phyloP scores from a whole-genome alignment of 2,888 invertebrate species.

The Hartigia nigra region DNA sequence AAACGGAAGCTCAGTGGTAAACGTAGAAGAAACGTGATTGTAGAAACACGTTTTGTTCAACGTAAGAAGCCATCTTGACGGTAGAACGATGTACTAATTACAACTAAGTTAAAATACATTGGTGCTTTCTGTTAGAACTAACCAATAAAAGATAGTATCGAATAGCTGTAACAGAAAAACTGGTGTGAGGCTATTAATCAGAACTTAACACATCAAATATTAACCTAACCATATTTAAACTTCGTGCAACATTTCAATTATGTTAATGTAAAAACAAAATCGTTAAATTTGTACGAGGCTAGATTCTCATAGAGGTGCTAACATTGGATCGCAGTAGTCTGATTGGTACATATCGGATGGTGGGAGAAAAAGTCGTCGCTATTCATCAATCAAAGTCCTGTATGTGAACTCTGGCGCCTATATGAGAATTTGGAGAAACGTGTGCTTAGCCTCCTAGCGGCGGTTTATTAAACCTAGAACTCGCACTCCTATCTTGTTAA shows the following conservation, averaged over 20 bases:
- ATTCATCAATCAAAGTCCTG: no score
- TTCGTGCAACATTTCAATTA: neutral
- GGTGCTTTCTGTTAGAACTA: neutral
- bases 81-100: neutral
- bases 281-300: neutral
- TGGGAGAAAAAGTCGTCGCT: no score
- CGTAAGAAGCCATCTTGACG: neutral
- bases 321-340: no score
- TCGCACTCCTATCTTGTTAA: neutral
- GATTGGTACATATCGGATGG: no score
- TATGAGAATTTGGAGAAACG: no score
- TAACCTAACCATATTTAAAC: neutral
- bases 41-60: neutral
- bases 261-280: neutral
- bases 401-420: no score
- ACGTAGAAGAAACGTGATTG: neutral
- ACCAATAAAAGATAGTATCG: neutral
- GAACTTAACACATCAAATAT: neutral
- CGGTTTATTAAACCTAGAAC: neutral
- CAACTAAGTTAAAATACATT: neutral
- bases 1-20: neutral
- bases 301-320: no score
- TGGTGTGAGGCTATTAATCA: neutral
- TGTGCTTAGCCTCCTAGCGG: neutral
- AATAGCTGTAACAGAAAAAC: neutral